Conservation (phyloP, 2,113 vertebrate species). For the Pomatostomus ruficeps region DNA sequence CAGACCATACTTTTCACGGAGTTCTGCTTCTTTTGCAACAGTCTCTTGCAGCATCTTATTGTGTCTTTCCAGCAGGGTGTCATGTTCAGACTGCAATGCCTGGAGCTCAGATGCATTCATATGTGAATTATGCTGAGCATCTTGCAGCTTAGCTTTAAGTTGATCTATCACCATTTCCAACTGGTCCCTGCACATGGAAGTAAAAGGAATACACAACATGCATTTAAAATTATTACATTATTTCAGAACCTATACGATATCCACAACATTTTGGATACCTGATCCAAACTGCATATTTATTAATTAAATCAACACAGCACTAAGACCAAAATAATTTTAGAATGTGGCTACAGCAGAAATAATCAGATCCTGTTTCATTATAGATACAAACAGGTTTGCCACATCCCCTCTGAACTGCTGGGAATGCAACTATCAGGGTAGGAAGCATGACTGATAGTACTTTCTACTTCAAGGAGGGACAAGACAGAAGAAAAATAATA, state of each 20-base stretch:
- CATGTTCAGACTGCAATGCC: conserved; percentile 85
- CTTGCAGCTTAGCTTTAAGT: conserved; percentile 83
- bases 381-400: neutral
- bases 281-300: neutral
- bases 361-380: neutral
- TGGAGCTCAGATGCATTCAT: conserved; percentile 79
- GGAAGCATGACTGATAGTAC: neutral
- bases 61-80: conserved; percentile 91
- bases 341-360: neutral
- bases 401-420: neutral
- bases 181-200: conserved; percentile 76
- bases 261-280: neutral
- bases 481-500: neutral
- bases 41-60: conserved; percentile 95
- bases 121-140: conserved; percentile 85
- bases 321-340: neutral
- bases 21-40: conserved; percentile 89
- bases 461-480: neutral
- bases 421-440: neutral
- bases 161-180: conserved; percentile 83
- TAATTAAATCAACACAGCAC: neutral
- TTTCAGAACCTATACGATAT: neutral
- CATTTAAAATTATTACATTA: neutral
- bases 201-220: neutral
- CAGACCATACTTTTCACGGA: conserved; percentile 85